Evolutionary conservation across 2,113 vertebrate species (phyloP).

Genomic region (Oxyura jamaicensis): DNA sequence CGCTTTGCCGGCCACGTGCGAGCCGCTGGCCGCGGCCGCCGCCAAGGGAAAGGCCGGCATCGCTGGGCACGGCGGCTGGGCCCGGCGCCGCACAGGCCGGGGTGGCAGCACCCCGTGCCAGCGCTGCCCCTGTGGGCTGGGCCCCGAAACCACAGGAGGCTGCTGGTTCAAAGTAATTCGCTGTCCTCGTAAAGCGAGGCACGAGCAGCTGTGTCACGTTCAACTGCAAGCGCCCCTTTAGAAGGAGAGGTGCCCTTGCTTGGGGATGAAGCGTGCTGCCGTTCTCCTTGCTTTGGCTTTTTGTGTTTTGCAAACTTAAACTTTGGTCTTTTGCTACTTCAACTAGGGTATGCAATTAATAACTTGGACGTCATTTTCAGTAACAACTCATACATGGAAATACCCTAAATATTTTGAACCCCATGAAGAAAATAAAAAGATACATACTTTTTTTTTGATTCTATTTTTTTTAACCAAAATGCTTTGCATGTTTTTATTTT

Average conservation of each 20-base stretch:
- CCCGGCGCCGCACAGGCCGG: no score
- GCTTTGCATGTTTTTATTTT: background rate
- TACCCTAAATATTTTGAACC: background rate
- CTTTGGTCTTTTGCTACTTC: no score
- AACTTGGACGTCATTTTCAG: background rate
- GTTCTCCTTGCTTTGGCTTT: no score
- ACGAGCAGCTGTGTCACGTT: background rate
- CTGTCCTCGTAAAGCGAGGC: no score
- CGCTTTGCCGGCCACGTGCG: fast-evolving
- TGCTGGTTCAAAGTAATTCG: background rate
- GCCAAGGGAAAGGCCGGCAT: background rate
- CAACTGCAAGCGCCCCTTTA: background rate
- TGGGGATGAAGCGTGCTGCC: no score
- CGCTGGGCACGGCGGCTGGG: no score
- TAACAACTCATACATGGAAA: background rate
- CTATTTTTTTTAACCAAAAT: background rate
- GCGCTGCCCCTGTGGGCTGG: no score
- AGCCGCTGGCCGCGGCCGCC: background rate
- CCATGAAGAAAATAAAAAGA: background rate
- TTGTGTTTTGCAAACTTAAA: no score
- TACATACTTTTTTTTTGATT: background rate
- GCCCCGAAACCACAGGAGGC: fast-evolving
- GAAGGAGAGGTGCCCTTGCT: background rate
- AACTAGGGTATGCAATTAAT: no score
- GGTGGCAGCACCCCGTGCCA: background rate